phyloP scores from a whole-genome alignment of 2,888 invertebrate genomes.

The Troides aeacus region DNA sequence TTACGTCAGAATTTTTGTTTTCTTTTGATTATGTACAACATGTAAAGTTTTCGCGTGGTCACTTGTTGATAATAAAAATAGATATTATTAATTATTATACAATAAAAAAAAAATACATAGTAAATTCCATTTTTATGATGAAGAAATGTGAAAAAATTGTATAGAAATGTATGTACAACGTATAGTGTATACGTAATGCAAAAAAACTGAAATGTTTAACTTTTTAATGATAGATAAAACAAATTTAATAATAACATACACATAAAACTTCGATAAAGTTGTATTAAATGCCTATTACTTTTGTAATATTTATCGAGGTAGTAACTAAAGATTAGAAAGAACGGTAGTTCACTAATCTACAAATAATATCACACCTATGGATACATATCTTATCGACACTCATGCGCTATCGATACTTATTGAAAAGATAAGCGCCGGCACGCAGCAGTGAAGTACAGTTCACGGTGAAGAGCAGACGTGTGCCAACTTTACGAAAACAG shows the following conservation, averaged over 20 bases:
- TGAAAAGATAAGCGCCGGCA: conserved; percentile 20
- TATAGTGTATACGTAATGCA: too few relatives aligned
- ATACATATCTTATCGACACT: conserved; percentile 26
- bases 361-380: conserved; percentile 11
- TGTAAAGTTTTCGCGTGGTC: too few relatives aligned
- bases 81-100: too few relatives aligned
- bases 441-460: conserved; percentile 12
- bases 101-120: too few relatives aligned
- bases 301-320: conserved; percentile 13
- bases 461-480: conserved; percentile 15
- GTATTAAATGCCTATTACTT: background rate
- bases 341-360: conserved; percentile 21
- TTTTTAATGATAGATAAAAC: background rate
- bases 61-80: too few relatives aligned
- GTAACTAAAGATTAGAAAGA: conserved; percentile 16
- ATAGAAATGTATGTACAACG: too few relatives aligned
- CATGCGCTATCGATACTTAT: conserved; percentile 28
- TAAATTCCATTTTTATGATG: too few relatives aligned
- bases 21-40: too few relatives aligned
- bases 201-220: too few relatives aligned
- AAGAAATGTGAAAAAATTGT: too few relatives aligned
- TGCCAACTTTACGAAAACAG: background rate
- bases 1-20: too few relatives aligned
- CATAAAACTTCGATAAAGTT: background rate
- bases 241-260: background rate